Evolutionary conservation across 2,113 vertebrate genomes (phyloP), one percentile per base, ranked within the genome.

Genomic region (Microtus richardsoni): DNA sequence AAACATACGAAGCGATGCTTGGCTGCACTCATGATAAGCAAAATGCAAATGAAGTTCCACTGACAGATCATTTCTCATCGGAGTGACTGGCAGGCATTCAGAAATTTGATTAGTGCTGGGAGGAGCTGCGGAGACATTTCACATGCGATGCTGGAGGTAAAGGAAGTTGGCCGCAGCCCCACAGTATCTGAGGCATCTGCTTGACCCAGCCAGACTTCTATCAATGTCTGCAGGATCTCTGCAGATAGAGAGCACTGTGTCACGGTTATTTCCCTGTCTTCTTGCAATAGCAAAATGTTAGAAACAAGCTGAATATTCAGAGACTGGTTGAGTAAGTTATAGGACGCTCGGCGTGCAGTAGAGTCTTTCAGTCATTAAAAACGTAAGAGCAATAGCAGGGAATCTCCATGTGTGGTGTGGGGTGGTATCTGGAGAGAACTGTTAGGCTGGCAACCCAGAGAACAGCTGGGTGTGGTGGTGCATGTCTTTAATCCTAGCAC

Each of bases 21-120:
- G 88, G 44, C 78, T 91, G 83, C 49, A 24, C 49, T 91, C 73
- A 39, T 49, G 86, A 47, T 62, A 39, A 86, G 88, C 94, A 93
- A 80, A 89, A 85, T 62, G 94, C 64, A 94, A 88, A 91, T 77
- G 24, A 41, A 83, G 60, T 39, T 39, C 8, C 44, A 36, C 11
- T 4, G 88, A 77, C 62, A 54, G 83, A 54, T 94, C 58, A 5
- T 64, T 85, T 82, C 92, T 83, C 62, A 7, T 85, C 36, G 19
- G 5, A 19, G 88, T 71, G 88, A 89, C n/a, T 80, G 66, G 77
- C 89, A 93, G 87, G 62, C 28, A 1, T 54, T 79, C 82, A 88
- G 36, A 52, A 70, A 16, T 74, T 49, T 91, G 78, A 73, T 78
- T 10, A 64, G 41, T 4, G 5, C 41, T 44, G 28, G 28, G 41